Percentiles rank a stretch among this genome's conserved stretches.
phyloP scores from a whole-genome alignment of 2,113 vertebrate species.

The Symphodus melops region DNA sequence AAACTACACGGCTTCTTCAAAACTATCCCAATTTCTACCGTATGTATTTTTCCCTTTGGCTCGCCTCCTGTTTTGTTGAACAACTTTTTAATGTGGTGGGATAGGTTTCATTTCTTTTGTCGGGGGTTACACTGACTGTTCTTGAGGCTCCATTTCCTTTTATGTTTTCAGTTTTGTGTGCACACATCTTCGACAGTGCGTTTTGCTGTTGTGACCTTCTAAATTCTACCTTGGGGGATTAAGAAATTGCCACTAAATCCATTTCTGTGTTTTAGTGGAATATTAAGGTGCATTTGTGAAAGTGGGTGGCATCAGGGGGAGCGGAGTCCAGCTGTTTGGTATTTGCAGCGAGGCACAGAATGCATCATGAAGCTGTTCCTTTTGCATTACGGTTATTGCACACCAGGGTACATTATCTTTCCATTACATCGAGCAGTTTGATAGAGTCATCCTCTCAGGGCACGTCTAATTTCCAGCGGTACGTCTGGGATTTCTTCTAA shows the following conservation, averaged over 20 bases:
- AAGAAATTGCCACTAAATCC: slow-evolving; percentile 58
- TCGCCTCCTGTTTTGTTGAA: neutral
- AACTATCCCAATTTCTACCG: slow-evolving; percentile 10
- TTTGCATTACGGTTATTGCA: slow-evolving; percentile 69
- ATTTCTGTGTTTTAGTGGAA: slow-evolving; percentile 46
- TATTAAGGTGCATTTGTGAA: slow-evolving; percentile 64
- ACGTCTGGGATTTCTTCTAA: slow-evolving; percentile 58
- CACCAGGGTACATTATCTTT: slow-evolving; percentile 74
- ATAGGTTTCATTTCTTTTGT: slow-evolving; percentile 24
- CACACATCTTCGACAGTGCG: neutral
- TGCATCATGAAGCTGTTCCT: slow-evolving; percentile 57
- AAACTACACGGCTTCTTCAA: no score
- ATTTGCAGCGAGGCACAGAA: slow-evolving; percentile 54
- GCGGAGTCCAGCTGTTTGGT: slow-evolving; percentile 65
- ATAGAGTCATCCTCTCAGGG: slow-evolving; percentile 68
- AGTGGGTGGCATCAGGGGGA: slow-evolving; percentile 55
- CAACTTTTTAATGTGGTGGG: neutral
- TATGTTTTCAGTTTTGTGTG: slow-evolving; percentile 29
- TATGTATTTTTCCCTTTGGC: slow-evolving; percentile 20
- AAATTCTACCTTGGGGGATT: slow-evolving; percentile 34
- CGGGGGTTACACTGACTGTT: slow-evolving; percentile 11
- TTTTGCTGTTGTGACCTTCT: slow-evolving; percentile 32
- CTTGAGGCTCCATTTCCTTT: slow-evolving; percentile 33
- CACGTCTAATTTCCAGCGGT: slow-evolving; percentile 61
- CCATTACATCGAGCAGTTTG: slow-evolving; percentile 72